Percentiles rank a stretch among this genome's conserved stretches.
These are phyloP conservation scores for Tetanocera ferruginea DNA, from an alignment of 2,888 invertebrate genomes.

Conservation along the genomic window DNA sequence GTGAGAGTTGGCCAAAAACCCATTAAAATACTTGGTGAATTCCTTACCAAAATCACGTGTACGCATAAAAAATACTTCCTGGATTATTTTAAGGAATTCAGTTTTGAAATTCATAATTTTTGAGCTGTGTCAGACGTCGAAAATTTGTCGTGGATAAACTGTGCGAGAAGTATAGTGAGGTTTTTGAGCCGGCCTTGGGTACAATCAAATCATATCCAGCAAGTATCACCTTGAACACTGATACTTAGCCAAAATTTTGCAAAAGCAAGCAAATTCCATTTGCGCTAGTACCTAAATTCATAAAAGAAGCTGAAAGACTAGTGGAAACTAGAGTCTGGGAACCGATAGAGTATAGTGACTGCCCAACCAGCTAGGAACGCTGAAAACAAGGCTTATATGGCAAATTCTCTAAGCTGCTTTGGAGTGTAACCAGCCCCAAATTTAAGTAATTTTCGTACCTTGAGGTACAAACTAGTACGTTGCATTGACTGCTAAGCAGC, in stretches of 20 bases:
- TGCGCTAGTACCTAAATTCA: too few species aligned
- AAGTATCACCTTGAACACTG: slow-evolving; percentile 13
- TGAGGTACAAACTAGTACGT: too few species aligned
- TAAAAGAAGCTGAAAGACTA: too few species aligned
- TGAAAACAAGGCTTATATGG: too few species aligned
- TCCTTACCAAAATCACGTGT: slow-evolving; percentile 37
- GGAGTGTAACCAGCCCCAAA: too few species aligned
- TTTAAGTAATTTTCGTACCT: too few species aligned
- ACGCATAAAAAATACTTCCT: slow-evolving; percentile 16
- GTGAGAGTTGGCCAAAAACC: slow-evolving; percentile 36
- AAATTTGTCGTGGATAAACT: neutral
- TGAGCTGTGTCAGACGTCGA: neutral
- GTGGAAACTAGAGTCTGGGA: too few species aligned
- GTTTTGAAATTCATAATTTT: slow-evolving; percentile 27
- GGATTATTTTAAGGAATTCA: slow-evolving; percentile 41
- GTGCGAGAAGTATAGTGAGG: slow-evolving; percentile 19
- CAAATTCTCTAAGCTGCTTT: too few species aligned
- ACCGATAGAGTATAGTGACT: slow-evolving; percentile 51
- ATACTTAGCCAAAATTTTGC: slow-evolving; percentile 18
- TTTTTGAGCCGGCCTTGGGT: slow-evolving; percentile 26
- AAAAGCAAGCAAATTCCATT: neutral
- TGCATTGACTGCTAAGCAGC: too few species aligned
- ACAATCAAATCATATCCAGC: slow-evolving; percentile 20
- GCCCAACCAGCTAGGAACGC: too few species aligned
- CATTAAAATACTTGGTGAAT: slow-evolving; percentile 37